These are phyloP conservation scores for Glossophaga mutica DNA, from an alignment of 2,797 vertebrate genomes.

Conservation along the genomic window DNA sequence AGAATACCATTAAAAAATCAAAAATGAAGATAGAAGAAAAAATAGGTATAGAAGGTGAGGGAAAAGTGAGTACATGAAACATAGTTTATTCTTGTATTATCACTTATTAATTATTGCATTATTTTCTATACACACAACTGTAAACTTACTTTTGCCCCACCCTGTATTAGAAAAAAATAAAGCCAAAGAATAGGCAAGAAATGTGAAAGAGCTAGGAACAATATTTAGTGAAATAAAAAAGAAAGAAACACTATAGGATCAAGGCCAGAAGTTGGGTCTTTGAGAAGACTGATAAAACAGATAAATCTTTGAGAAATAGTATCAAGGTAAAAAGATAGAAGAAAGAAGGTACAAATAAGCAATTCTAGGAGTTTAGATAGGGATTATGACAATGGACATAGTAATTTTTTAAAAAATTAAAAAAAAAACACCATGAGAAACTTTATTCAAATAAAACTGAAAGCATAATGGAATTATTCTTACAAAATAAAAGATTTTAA, in stretches of 20 bases:
- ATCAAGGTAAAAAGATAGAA: background rate
- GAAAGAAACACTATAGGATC: background rate
- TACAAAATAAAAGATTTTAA: background rate
- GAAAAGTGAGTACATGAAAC: too few species aligned
- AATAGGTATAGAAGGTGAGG: too few species aligned
- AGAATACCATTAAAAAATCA: background rate
- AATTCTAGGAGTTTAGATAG: background rate
- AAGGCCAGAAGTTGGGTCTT: background rate
- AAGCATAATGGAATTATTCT: background rate
- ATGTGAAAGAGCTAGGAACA: background rate
- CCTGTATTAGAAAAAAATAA: background rate
- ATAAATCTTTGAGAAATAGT: background rate
- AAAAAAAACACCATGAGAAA: background rate
- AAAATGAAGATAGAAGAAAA: too few species aligned
- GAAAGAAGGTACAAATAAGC: background rate
- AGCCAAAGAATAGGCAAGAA: background rate
- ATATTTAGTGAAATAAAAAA: background rate
- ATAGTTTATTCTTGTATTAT: too few species aligned
- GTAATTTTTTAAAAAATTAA: background rate
- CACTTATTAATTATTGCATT: too few species aligned
- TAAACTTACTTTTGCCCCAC: too few species aligned
- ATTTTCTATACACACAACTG: too few species aligned
- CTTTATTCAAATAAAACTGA: background rate
- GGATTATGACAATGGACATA: background rate
- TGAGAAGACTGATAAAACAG: background rate